phyloP scores from a whole-genome alignment of 1,140 invertebrate genomes.

The Tyrophagus putrescentiae region DNA sequence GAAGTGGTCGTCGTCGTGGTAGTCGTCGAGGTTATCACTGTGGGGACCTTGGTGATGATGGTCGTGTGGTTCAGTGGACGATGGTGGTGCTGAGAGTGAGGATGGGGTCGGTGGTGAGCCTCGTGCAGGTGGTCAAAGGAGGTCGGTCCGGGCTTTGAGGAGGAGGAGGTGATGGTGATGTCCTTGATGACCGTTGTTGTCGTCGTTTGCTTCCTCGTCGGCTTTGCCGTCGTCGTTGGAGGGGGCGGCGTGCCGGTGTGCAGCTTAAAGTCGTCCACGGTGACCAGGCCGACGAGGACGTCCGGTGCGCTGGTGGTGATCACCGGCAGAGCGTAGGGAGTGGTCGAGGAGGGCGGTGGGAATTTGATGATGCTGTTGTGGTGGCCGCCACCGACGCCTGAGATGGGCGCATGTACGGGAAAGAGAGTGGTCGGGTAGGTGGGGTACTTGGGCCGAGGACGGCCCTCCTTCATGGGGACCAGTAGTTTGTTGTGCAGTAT shows the following conservation, averaged over 20 bases:
- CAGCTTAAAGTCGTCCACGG: neutral
- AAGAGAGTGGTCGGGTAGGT: slow-evolving; percentile 7
- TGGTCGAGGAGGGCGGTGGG: neutral
- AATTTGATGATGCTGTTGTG: slow-evolving; percentile 6
- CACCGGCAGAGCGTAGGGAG: neutral
- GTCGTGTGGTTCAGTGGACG: neutral
- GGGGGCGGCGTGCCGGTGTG: neutral
- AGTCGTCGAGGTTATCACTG: neutral
- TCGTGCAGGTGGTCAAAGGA: too few relatives aligned
- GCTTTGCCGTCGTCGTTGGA: neutral
- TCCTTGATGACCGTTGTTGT: neutral
- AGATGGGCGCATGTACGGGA: slow-evolving; percentile 17
- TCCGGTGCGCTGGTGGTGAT: slow-evolving; percentile 8
- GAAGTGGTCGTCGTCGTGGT: slow-evolving; percentile 10
- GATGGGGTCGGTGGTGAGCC: too few relatives aligned
- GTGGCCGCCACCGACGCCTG: slow-evolving; percentile 18
- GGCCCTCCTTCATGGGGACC: slow-evolving; percentile 21
- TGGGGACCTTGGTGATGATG: neutral
- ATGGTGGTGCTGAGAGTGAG: neutral
- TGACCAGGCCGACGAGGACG: neutral
- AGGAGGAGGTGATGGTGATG: neutral
- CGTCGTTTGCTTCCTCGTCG: neutral
- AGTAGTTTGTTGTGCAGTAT: slow-evolving; percentile 21
- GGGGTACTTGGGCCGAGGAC: slow-evolving; percentile 13
- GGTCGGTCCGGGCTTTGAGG: too few relatives aligned